Conservation (phyloP, 2,113 vertebrate genomes). For the Dicrurus megarhynchus region DNA sequence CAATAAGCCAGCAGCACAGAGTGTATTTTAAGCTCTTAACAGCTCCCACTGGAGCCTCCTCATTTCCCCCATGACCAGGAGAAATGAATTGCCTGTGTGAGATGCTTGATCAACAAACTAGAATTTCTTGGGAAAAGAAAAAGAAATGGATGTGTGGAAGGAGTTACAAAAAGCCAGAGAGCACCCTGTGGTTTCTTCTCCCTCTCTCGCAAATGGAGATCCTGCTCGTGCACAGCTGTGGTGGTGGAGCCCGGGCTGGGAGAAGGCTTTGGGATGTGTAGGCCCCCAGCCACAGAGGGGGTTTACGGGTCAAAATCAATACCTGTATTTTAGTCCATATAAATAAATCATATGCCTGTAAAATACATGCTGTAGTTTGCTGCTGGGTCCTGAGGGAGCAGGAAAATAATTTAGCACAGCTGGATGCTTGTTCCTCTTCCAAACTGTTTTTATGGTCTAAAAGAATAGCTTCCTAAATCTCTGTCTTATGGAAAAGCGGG, state of each 20-base stretch:
- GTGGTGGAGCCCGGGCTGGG: background rate
- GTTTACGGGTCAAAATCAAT: background rate
- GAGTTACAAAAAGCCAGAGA: background rate
- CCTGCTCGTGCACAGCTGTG: background rate
- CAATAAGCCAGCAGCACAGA: background rate
- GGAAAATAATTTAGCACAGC: conserved; percentile 33
- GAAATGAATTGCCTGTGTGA: background rate
- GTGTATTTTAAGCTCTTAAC: background rate
- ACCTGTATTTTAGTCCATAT: background rate
- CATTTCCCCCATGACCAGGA: background rate
- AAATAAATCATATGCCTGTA: conserved; percentile 17
- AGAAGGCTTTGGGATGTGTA: background rate
- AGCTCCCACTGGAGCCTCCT: background rate
- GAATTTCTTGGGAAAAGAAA: background rate
- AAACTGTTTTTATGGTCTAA: background rate
- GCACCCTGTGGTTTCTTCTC: background rate
- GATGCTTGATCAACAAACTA: background rate
- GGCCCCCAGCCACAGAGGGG: background rate
- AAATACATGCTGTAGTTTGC: conserved; percentile 17
- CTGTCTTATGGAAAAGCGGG: rapidly evolving
- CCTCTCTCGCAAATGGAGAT: background rate
- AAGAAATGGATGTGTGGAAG: background rate
- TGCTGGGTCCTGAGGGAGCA: conserved; percentile 6
- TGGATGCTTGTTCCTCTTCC: conserved; percentile 5
- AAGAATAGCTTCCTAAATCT: background rate